Conservation (phyloP, 2,888 invertebrate genomes). For the Tiphia femorata region DNA sequence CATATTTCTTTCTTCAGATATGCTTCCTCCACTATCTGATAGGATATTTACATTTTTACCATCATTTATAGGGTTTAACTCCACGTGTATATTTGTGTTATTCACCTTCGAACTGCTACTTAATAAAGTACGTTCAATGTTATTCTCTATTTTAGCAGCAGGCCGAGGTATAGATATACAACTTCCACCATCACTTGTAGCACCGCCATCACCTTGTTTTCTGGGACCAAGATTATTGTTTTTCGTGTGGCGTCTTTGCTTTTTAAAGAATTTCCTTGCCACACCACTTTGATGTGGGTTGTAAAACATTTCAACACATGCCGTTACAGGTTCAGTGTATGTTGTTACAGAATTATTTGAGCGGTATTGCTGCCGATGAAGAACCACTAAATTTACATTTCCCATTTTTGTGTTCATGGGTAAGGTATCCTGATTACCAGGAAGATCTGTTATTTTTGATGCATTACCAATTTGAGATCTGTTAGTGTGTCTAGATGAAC, state of each 20-base stretch:
- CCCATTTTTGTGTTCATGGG: constrained; percentile 64
- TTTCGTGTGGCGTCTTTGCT: constrained; percentile 80
- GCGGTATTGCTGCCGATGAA: constrained; percentile 81
- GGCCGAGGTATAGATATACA: constrained; percentile 70
- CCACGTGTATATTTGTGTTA: constrained; percentile 84
- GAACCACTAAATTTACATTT: constrained; percentile 78
- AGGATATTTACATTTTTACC: constrained; percentile 77
- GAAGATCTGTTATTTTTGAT: constrained; percentile 75
- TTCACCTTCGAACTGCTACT: constrained; percentile 84
- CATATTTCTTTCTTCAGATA: constrained; percentile 58
- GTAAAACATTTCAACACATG: constrained; percentile 85
- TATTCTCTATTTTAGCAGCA: constrained; percentile 67
- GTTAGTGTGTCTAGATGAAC: constrained; percentile 75
- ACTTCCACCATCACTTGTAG: constrained; percentile 73
- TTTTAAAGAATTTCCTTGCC: constrained; percentile 92
- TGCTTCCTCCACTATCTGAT: constrained; percentile 73
- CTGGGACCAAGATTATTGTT: constrained; percentile 81
- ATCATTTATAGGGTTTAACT: constrained; percentile 74
- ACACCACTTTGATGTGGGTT: constrained; percentile 95
- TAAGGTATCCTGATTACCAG: constrained; percentile 47
- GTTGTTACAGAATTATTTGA: constrained; percentile 78
- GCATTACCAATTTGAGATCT: constrained; percentile 76
- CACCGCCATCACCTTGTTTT: constrained; percentile 73
- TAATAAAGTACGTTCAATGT: constrained; percentile 71
- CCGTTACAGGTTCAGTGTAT: constrained; percentile 71